phyloP scores from a whole-genome alignment of 2,113 vertebrate species.

The Psettodes erumei region DNA sequence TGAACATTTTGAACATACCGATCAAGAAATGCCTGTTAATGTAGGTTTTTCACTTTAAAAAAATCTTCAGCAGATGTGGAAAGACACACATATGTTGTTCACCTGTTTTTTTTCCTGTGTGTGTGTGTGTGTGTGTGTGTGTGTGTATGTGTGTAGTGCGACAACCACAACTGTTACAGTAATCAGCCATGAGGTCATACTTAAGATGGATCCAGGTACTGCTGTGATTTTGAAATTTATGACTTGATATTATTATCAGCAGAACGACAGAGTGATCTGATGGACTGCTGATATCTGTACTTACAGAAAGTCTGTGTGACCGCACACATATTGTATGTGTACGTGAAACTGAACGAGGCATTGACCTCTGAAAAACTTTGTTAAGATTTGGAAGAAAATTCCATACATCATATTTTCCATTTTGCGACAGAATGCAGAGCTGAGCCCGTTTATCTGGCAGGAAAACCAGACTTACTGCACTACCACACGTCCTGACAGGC shows the following conservation, averaged over 20 bases:
- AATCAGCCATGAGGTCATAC: conserved; percentile 50
- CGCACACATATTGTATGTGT: background rate
- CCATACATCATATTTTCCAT: conserved; percentile 74
- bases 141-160: conserved; percentile 9
- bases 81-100: conserved; percentile 35
- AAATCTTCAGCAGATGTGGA: conserved; percentile 24
- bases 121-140: background rate
- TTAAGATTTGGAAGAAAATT: conserved; percentile 60
- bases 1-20: conserved; percentile 27
- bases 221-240: conserved; percentile 6
- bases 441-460: conserved; percentile 55
- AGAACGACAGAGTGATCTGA: conserved; percentile 1
- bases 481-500: conserved; percentile 53
- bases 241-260: conserved; percentile 37
- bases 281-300: background rate
- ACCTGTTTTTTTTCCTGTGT: conserved; percentile 19
- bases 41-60: conserved; percentile 10
- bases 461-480: conserved; percentile 53
- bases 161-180: conserved; percentile 46
- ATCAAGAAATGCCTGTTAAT: background rate
- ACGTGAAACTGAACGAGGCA: conserved; percentile 18
- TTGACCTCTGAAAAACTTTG: conserved; percentile 36
- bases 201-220: conserved; percentile 18
- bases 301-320: conserved; percentile 5
- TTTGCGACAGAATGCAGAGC: conserved; percentile 53